Conservation (phyloP, 2,888 invertebrate species). For the Autographa gamma region DNA sequence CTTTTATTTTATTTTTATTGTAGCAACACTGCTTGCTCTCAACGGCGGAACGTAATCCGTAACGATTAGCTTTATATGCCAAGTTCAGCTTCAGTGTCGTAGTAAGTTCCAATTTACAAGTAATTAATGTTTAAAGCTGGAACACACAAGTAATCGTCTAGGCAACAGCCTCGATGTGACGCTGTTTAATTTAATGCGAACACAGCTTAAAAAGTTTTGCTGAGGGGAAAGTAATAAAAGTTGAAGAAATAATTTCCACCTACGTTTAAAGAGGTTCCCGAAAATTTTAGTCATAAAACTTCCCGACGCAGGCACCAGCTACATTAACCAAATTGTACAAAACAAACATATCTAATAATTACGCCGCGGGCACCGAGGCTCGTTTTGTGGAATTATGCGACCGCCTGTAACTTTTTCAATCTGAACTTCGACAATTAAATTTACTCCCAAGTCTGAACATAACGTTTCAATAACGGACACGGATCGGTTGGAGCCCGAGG, state of each 20-base stretch:
- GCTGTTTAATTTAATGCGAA: slow-evolving; percentile 57
- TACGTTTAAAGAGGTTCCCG: slow-evolving; percentile 70
- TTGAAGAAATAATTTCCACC: slow-evolving; percentile 76
- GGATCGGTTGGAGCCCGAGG: slow-evolving; percentile 68
- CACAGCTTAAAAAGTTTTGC: slow-evolving; percentile 63
- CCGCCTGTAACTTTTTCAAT: slow-evolving; percentile 87
- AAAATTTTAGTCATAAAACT: slow-evolving; percentile 78
- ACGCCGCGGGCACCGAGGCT: slow-evolving; percentile 72
- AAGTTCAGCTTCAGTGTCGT: slow-evolving; percentile 36
- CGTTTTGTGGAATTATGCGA: slow-evolving; percentile 82
- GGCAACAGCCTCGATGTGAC: slow-evolving; percentile 41
- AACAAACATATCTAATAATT: slow-evolving; percentile 86
- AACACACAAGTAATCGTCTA: slow-evolving; percentile 48
- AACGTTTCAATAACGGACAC: slow-evolving; percentile 83
- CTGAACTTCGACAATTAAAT: slow-evolving; percentile 87
- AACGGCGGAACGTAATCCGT: slow-evolving; percentile 39
- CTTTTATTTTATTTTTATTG: slow-evolving; percentile 49
- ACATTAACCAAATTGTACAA: slow-evolving; percentile 84
- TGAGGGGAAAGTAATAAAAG: slow-evolving; percentile 70
- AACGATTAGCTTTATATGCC: slow-evolving; percentile 50
- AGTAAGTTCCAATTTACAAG: slow-evolving; percentile 48
- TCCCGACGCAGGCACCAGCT: slow-evolving; percentile 63
- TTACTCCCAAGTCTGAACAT: slow-evolving; percentile 80
- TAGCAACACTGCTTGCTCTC: slow-evolving; percentile 19
- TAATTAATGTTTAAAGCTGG: slow-evolving; percentile 52